Evolutionary conservation across 2,888 invertebrate species (phyloP).

Genomic region (Pseudococcus viburni): DNA sequence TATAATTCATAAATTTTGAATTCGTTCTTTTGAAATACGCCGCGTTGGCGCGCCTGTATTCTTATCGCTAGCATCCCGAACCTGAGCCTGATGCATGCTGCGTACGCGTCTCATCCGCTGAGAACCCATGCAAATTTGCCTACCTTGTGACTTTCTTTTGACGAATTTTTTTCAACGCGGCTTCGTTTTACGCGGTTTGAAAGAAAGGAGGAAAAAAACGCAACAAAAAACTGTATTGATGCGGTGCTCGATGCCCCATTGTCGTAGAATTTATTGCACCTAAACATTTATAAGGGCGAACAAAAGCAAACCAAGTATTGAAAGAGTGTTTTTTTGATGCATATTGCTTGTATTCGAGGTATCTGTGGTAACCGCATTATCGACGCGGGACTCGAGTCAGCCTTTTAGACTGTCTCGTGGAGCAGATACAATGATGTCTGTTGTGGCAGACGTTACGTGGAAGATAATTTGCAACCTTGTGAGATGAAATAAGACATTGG

Average conservation of each 20-base stretch:
- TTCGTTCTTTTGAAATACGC: conserved; percentile 7
- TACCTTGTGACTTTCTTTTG: background rate
- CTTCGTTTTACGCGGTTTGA: background rate
- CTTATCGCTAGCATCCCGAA: background rate
- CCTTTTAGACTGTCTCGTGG: background rate
- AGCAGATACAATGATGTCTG: background rate
- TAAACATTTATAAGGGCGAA: background rate
- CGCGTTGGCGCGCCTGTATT: background rate
- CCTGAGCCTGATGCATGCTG: background rate
- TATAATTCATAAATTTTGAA: conserved; percentile 31
- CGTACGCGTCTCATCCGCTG: background rate
- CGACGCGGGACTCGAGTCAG: conserved; percentile 1
- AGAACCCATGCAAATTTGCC: conserved; percentile 3
- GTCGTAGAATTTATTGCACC: background rate
- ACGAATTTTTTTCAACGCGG: conserved; percentile 15
- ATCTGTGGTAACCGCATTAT: conserved; percentile 19
- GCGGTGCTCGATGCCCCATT: background rate
- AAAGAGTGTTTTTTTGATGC: conserved; percentile 2
- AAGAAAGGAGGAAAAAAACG: background rate
- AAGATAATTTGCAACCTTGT: background rate
- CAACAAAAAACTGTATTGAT: background rate
- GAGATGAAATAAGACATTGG: too few species aligned
- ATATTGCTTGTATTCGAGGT: background rate
- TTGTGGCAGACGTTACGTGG: background rate
- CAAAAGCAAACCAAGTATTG: background rate